Conservation (phyloP, 2,888 invertebrate genomes). For the Spisula solida region DNA sequence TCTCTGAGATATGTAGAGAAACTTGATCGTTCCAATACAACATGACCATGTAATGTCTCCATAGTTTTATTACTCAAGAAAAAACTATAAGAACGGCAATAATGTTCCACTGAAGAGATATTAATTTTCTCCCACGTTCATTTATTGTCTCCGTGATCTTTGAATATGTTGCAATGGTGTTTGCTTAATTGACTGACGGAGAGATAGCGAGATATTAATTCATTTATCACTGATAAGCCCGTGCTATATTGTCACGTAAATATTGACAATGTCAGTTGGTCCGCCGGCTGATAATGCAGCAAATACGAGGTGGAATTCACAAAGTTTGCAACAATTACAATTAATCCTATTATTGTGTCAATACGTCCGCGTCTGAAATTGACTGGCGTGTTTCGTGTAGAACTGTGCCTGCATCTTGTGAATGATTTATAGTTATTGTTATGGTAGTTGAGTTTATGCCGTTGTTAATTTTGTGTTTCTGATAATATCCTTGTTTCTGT, state of each 20-base stretch:
- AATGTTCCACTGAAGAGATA: neutral
- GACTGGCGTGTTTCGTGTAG: neutral
- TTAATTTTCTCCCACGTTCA: neutral
- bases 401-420: too few relatives aligned
- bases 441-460: too few relatives aligned
- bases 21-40: neutral
- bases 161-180: conserved; percentile 33
- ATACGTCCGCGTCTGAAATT: neutral
- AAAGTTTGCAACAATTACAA: neutral
- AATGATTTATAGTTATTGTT: too few relatives aligned
- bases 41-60: neutral
- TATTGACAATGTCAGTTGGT: conserved; percentile 21
- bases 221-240: conserved; percentile 63
- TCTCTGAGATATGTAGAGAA: neutral
- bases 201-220: conserved; percentile 48
- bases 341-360: conserved; percentile 10
- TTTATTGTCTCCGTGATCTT: neutral
- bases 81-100: conserved; percentile 7
- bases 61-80: conserved; percentile 2
- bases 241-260: conserved; percentile 10
- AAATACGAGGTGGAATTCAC: neutral
- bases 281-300: neutral
- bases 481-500: too few relatives aligned
- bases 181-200: conserved; percentile 41
- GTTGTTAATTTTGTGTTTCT: too few relatives aligned